Evolutionary conservation across 2,888 invertebrate genomes (phyloP), one percentile per base, ranked within the genome.

Genomic region (Stomorhina lunata): DNA sequence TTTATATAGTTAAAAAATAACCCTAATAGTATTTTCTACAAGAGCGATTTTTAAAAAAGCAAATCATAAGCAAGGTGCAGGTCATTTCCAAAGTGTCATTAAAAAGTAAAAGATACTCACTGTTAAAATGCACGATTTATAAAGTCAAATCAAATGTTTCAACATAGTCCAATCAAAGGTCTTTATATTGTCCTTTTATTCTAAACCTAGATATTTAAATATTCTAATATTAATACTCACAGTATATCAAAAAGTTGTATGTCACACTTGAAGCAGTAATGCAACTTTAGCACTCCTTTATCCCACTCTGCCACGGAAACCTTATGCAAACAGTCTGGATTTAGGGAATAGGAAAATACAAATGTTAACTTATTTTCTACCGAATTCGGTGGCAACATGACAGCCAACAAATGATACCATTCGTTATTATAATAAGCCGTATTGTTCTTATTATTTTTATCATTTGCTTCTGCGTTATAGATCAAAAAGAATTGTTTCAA

Each of bases 401-500:
- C 80, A 6, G 72, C 55, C 3, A 85, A 63, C 5, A 75, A 15
- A 50, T 84, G 68, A 17, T 73, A 78, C 6, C 84, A 68, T 66
- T 86, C 80, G 9, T 84, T 80, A n/a, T 85, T 66, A 10, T 57
- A 45, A 32, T 71, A 81, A 2, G 27, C 10, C 9, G 22, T 63
- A 15, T 20, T 32, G 12, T 32, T 40, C n/a, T 25, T 55, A 20
- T 69, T 84, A 50, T 32, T 32, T 45, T 45, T 22, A 15, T 78
- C 80, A 37, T 75, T 57, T 0, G 57, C 45, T 22, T 85, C 81
- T 1, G 76, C 48, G 9, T 69, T 29, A 71, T 78, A 84, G n/a
- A 86, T 71, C 65, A 86, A 78, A 76, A 85, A 87, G 59, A 85
- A 86, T 66, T 87, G 86, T 66, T 84, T 85, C 12, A 81, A 57